Percentiles rank a stretch among this genome's conserved stretches.
Evolutionary conservation across 1,140 invertebrate genomes (phyloP).

Genomic region (Drosophila orena): DNA sequence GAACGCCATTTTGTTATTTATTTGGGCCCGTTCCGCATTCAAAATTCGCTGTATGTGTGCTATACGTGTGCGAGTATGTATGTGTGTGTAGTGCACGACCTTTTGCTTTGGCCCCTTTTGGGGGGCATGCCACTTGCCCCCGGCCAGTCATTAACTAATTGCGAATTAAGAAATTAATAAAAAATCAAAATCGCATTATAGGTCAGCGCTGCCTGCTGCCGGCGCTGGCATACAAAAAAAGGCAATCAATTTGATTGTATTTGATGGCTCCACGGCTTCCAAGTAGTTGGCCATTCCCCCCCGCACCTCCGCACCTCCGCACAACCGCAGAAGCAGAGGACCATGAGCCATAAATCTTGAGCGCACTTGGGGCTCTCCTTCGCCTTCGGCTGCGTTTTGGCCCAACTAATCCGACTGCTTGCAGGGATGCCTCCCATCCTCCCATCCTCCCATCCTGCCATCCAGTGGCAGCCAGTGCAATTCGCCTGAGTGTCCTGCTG

Average conservation of each 20-base stretch:
- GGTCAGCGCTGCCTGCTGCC: not conserved
- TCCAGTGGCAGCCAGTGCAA: constrained; percentile 43
- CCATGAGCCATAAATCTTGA: constrained; percentile 76
- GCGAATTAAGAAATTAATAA: constrained; percentile 53
- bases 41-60: not conserved
- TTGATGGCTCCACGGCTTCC: constrained; percentile 63
- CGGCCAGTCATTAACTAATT: constrained; percentile 66
- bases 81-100: not conserved
- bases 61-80: not conserved
- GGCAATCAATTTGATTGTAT: constrained; percentile 81
- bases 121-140: not conserved
- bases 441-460: not conserved
- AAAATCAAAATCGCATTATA: constrained; percentile 73
- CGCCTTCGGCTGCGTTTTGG: constrained; percentile 9
- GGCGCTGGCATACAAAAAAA: constrained; percentile 23
- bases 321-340: constrained; percentile 20
- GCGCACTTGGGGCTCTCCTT: constrained; percentile 56
- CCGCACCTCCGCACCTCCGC: no score
- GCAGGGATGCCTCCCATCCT: no score
- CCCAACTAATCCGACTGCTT: constrained; percentile 7
- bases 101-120: not conserved
- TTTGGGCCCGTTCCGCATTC: constrained; percentile 5
- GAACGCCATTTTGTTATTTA: constrained; percentile 59
- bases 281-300: not conserved
- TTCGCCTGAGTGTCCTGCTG: constrained; percentile 71